Percentiles rank a stretch among this genome's conserved stretches.
phyloP scores from a whole-genome alignment of 1,140 invertebrate species.

The Drosophila serrata region DNA sequence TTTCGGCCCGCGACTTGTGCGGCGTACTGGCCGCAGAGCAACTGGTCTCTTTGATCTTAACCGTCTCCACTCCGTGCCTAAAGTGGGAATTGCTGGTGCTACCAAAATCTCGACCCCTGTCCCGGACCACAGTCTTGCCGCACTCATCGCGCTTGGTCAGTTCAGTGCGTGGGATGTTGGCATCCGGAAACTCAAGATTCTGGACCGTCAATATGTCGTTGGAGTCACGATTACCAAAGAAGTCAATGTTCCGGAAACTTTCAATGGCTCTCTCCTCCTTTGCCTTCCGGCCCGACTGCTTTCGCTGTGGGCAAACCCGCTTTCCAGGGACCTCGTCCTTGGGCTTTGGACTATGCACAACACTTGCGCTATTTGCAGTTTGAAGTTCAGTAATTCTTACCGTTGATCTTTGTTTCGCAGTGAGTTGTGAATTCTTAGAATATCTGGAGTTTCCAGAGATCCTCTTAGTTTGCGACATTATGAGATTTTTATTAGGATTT shows the following conservation, averaged over 20 bases:
- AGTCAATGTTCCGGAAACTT: conserved; percentile 70
- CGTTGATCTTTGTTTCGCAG: too few species aligned
- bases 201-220: conserved; percentile 52
- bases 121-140: conserved; percentile 37
- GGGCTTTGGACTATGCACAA: neutral
- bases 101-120: conserved; percentile 16
- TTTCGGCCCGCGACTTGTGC: neutral
- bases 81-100: conserved; percentile 64
- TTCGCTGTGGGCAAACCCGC: conserved; percentile 39
- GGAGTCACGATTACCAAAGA: conserved; percentile 53
- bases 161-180: conserved; percentile 55
- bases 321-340: neutral
- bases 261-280: conserved; percentile 46
- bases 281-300: conserved; percentile 23
- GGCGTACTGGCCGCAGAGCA: conserved; percentile 24
- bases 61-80: conserved; percentile 58
- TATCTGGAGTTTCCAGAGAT: neutral
- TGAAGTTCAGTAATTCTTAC: neutral
- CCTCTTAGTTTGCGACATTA: neutral
- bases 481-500: neutral
- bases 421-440: neutral
- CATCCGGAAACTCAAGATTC: conserved; percentile 68
- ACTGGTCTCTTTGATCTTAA: conserved; percentile 44
- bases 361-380: too few species aligned
- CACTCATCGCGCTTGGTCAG: conserved; percentile 57